Base-by-base conservation (phyloP, 2,888 invertebrate genomes). In the Hermaeophaga mercurialis region DNA sequence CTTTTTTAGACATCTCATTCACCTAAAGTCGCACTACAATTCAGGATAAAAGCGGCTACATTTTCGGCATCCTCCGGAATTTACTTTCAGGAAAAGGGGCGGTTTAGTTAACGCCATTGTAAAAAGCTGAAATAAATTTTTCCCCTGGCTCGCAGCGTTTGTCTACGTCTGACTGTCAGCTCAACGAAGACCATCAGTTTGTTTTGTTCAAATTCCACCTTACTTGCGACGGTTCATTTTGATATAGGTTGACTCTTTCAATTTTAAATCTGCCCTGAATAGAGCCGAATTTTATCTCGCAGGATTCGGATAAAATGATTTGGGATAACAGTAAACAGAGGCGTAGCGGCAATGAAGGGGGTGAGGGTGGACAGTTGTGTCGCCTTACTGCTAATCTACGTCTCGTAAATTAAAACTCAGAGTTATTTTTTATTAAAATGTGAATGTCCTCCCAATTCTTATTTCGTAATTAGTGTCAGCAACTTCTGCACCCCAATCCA, bases 81-180 rank as follows among this genome's bases (percentile, higher is more conserved):
- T 39, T 39, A 39, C 39, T 58, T 58, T 34, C 44, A 22, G 33
- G 36, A 50, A 49, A 38, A 34, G 36, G 49, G 33, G 44, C 48
- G 31, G 43, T 53, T 36, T 19, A 34, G 47, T 41, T 11, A 36
- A 55, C 58, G 52, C 55, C 58, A 45, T 38, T 47, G 19, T 33
- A 50, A 54, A 55, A 58, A 55, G 54, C 58, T 47, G 26, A 49
- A 52, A 63, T 65, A 65, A 63, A 65, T 65, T 63, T 61, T 56
- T 55, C 59, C 59, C 57, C 44, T 28, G 22, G 4, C 6, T 22
- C 6, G 54, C 49, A 61, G 59, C 62, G 65, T 65, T 65, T 65
- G 63, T 65, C 63, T 63, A 59, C 49, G 65, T 65, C 63, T 48
- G 62, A 58, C 63, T 54, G 56, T 65, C 65, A 59, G 59, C 38